Percentiles rank a stretch among this genome's conserved stretches.
These are phyloP conservation scores for Apotomis betuletana DNA, from an alignment of 2,888 invertebrate species.

Conservation along the genomic window DNA sequence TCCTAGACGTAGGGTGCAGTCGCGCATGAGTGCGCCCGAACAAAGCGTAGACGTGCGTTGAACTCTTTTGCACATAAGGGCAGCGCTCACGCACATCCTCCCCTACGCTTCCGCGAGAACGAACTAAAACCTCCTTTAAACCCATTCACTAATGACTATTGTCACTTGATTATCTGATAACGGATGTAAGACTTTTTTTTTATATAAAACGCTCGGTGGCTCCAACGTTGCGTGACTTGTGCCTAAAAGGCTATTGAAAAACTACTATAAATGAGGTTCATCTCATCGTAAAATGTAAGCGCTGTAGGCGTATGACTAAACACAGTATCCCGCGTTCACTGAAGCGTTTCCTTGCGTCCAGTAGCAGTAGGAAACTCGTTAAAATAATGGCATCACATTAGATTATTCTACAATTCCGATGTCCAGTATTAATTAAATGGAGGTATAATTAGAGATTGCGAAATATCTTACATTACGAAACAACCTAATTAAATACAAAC, in stretches of 20 bases:
- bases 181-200: conserved; percentile 67
- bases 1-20: conserved; percentile 62
- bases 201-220: conserved; percentile 51
- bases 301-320: conserved; percentile 5
- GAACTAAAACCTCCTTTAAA: conserved; percentile 19
- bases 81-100: conserved; percentile 67
- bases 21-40: conserved; percentile 67
- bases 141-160: conserved; percentile 56
- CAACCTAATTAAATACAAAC: conserved; percentile 3
- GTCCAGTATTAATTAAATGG: conserved; percentile 9
- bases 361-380: background rate
- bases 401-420: background rate
- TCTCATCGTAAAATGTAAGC: conserved; percentile 10
- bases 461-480: conserved; percentile 15
- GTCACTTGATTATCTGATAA: conserved; percentile 56
- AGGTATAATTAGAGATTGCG: conserved; percentile 22
- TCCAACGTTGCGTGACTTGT: conserved; percentile 65
- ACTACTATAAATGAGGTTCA: conserved; percentile 43
- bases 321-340: conserved; percentile 1
- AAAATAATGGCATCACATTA: background rate
- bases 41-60: conserved; percentile 78
- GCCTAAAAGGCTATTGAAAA: conserved; percentile 47
- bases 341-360: conserved; percentile 3
- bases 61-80: conserved; percentile 80
- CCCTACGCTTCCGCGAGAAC: conserved; percentile 38